phyloP scores from a whole-genome alignment of 2,888 invertebrate species.

The Orthosia gothica region DNA sequence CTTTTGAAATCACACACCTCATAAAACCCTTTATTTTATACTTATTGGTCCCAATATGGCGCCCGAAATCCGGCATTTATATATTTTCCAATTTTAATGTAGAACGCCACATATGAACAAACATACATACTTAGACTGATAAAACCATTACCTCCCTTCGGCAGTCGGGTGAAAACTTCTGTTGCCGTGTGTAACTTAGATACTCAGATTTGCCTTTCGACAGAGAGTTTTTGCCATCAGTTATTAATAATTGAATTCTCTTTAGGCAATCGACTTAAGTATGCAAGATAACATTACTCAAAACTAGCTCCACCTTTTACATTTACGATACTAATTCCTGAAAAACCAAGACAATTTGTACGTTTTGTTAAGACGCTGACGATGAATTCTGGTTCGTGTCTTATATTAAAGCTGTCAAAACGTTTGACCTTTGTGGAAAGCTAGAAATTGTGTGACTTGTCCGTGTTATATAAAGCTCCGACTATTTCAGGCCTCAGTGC shows the following conservation, averaged over 20 bases:
- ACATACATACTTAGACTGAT: too few relatives aligned
- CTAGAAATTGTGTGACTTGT: slow-evolving; percentile 50
- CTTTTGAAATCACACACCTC: too few relatives aligned
- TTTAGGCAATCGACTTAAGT: not conserved
- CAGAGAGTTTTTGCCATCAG: too few relatives aligned
- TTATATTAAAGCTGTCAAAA: slow-evolving; percentile 30
- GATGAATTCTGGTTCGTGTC: slow-evolving; percentile 31
- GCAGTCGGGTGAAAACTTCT: too few relatives aligned
- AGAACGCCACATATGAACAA: too few relatives aligned
- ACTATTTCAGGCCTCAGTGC: slow-evolving; percentile 57
- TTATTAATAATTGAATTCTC: too few relatives aligned
- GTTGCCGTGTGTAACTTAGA: not conserved
- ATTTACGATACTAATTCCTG: not conserved
- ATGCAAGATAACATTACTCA: not conserved
- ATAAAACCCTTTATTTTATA: too few relatives aligned
- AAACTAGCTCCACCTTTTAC: not conserved
- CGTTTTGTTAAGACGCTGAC: slow-evolving; percentile 1
- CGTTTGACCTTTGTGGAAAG: slow-evolving; percentile 46
- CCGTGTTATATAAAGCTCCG: slow-evolving; percentile 54
- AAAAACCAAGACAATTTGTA: not conserved
- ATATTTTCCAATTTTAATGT: too few relatives aligned
- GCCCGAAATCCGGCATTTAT: too few relatives aligned
- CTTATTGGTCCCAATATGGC: too few relatives aligned
- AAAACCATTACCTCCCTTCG: too few relatives aligned
- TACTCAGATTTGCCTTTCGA: too few relatives aligned